Base-by-base conservation (phyloP, 2,888 invertebrate species). In the Cryptophagus acutangulus region DNA sequence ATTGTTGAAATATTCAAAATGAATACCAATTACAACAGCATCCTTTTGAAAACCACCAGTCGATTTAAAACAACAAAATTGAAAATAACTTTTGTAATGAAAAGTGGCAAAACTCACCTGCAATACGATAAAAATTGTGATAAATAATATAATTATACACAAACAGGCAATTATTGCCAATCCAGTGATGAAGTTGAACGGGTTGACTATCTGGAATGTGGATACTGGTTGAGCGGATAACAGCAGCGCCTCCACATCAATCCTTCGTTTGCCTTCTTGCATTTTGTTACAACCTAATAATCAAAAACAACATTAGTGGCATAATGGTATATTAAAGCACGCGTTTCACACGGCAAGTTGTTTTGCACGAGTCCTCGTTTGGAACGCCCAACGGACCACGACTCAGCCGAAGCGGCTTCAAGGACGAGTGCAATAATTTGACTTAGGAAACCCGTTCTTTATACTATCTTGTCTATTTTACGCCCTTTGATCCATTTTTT, bases 91-190 rank as follows among this genome's bases (percentile, higher is more conserved):
- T 20, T 20, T n/a, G n/a, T n/a, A n/a, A n/a, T n/a, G n/a, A n/a
- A n/a, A n/a, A n/a, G 20, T 26, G 3, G 3, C 3, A 26, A 26
- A 6, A 36, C 65, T 59, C 67, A 87, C 87, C 82, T 87, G 87
- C 57, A 86, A 67, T 41, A 81, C 76, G 51, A 83, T 72, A 59
- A 87, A 80, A 48, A 85, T 79, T 14, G 80, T 75, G 12, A 82
- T 75, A 64, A 86, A 85, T 38, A 87, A 71, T 1, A 80, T 77
- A 10, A 83, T 75, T 46, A 83, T 81, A 46, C 81, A 78, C 40
- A 83, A 74, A 61, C 84, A 84, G 40, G 77, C 78, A 39, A 79
- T 78, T 46, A 82, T 73, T 30, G 80, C 80, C 58, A 82, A 70
- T 31, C 81, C 81, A 6, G 81, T 81, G 33, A 84, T 75, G 55